Evolutionary conservation across 2,797 vertebrate genomes (phyloP).

Genomic region (Sylvia borin): DNA sequence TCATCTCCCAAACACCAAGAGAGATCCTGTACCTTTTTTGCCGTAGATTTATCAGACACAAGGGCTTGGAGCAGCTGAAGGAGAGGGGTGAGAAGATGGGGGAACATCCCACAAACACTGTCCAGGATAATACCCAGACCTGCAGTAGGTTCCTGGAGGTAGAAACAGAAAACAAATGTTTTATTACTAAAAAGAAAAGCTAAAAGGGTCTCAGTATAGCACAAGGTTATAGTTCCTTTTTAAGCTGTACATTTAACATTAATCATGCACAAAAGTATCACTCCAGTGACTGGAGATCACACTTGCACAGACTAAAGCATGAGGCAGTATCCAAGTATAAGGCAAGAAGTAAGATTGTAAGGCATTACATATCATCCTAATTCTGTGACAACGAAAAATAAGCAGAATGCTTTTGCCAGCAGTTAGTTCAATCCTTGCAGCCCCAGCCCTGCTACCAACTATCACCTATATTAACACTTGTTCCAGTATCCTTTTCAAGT

Average conservation of each 20-base stretch:
- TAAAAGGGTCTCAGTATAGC: neutral
- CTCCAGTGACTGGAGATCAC: constrained; percentile 8
- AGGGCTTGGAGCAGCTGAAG: constrained; percentile 92
- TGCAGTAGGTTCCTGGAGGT: constrained; percentile 87
- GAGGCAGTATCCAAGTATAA: constrained; percentile 50
- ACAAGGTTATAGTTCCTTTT: neutral
- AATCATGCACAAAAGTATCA: constrained; percentile 51
- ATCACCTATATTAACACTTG: constrained; percentile 65
- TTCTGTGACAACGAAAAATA: constrained; percentile 28
- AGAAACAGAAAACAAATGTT: neutral
- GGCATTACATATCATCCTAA: constrained; percentile 21
- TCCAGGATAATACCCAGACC: constrained; percentile 94
- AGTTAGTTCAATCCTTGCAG: constrained; percentile 60
- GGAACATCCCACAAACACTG: constrained; percentile 94
- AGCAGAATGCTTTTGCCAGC: constrained; percentile 52
- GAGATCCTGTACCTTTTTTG: constrained; percentile 86
- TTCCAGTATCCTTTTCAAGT: constrained; percentile 62
- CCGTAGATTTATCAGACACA: constrained; percentile 93
- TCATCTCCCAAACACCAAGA: neutral
- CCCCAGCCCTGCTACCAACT: constrained; percentile 42
- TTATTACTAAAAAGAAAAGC: neutral
- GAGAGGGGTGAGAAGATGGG: constrained; percentile 89
- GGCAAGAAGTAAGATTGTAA: constrained; percentile 33
- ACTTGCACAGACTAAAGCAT: constrained; percentile 59
- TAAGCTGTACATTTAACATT: neutral